Conservation (phyloP, 1,140 invertebrate genomes). For the Papilio machaon region DNA sequence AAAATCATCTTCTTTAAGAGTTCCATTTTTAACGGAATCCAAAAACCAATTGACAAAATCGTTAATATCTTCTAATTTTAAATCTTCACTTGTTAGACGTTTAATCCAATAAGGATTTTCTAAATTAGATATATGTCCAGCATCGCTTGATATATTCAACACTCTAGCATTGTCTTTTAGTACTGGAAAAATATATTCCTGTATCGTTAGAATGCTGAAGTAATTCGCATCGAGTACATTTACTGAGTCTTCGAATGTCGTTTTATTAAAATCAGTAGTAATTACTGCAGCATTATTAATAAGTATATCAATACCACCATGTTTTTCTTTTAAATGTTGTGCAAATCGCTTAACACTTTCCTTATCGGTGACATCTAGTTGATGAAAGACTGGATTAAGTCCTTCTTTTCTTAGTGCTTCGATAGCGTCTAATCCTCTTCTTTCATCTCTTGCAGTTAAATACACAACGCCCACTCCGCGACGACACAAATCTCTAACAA, state of each 20-base stretch:
- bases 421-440: conserved; percentile 82
- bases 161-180: conserved; percentile 86
- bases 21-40: conserved; percentile 47
- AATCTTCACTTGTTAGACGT: conserved; percentile 47
- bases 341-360: conserved; percentile 83
- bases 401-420: conserved; percentile 73
- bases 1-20: conserved; percentile 48
- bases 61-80: conserved; percentile 83
- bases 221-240: conserved; percentile 86
- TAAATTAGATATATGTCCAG: conserved; percentile 82
- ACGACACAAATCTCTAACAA: conserved; percentile 84
- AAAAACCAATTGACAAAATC: conserved; percentile 55
- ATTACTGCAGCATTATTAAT: conserved; percentile 92
- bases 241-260: conserved; percentile 85
- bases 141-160: conserved; percentile 87
- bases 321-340: conserved; percentile 82
- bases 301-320: conserved; percentile 89
- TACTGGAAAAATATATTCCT: conserved; percentile 85
- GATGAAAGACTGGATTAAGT: conserved; percentile 80
- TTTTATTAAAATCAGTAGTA: conserved; percentile 83
- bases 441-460: conserved; percentile 83
- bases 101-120: conserved; percentile 70
- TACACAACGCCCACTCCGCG: conserved; percentile 84
- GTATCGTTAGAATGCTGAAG: conserved; percentile 84
- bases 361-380: conserved; percentile 85